A percentile compares a stretch with the other conserved stretches of the same genome.
phyloP scores from a whole-genome alignment of 2,797 vertebrate species.

The Anguilla anguilla region DNA sequence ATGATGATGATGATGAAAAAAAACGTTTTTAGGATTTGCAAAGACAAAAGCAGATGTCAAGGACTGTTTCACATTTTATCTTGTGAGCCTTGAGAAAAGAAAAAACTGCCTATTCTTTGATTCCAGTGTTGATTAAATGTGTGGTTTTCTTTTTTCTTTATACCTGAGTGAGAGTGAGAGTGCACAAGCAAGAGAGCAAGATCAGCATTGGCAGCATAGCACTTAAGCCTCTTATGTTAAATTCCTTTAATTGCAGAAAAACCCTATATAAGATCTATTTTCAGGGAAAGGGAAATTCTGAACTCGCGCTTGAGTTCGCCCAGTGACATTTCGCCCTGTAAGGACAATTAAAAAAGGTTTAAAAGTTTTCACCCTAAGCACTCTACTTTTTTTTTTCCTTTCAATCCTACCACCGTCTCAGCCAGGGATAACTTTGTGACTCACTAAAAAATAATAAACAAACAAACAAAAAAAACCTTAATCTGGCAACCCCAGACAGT shows the following conservation, averaged over 20 bases:
- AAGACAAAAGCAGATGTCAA: not conserved
- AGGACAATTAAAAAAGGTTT: not conserved
- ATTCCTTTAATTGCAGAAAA: conserved; percentile 8
- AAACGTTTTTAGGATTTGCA: not conserved
- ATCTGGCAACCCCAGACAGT: not conserved
- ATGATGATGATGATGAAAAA: not conserved
- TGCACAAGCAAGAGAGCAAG: not conserved
- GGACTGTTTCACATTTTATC: not conserved
- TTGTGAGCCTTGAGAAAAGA: not conserved
- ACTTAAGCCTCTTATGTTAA: conserved; percentile 13
- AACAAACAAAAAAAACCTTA: not conserved
- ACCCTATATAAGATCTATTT: not conserved
- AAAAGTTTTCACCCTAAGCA: not conserved
- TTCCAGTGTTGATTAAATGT: not conserved
- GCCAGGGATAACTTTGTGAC: not conserved
- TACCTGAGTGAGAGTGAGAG: not conserved
- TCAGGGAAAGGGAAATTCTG: not conserved
- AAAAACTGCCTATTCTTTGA: not conserved
- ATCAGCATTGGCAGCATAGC: not conserved
- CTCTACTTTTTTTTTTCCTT: not conserved
- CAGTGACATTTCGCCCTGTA: not conserved
- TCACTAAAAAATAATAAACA: not conserved
- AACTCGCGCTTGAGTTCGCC: not conserved
- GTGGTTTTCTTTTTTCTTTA: not conserved
- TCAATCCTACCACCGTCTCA: too few species aligned